Percentiles rank a stretch among this genome's conserved stretches.
Evolutionary conservation across 2,797 vertebrate species (phyloP).

Genomic region (Sebastes elongatus): DNA sequence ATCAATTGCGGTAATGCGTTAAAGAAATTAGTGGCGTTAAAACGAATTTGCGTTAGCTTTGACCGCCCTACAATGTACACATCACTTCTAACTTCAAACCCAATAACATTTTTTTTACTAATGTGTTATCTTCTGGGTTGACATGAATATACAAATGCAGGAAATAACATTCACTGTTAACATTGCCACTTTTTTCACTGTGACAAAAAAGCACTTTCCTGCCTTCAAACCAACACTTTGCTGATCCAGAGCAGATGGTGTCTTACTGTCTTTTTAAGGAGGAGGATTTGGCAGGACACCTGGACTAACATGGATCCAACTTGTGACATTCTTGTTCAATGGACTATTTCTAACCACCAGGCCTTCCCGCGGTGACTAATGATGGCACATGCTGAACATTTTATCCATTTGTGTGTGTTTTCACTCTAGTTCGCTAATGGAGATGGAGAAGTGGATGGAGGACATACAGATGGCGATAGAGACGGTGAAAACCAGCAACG

Average conservation of each 20-base stretch:
- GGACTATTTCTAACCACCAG: constrained; percentile 15
- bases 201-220: constrained; percentile 1
- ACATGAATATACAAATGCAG: neutral
- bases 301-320: constrained; percentile 1
- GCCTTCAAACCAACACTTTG: neutral
- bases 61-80: neutral
- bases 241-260: constrained; percentile 21
- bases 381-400: neutral
- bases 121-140: neutral
- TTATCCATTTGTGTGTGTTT: constrained; percentile 14
- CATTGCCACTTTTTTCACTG: neutral
- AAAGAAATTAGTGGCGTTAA: too few species aligned
- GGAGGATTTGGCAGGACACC: constrained; percentile 17
- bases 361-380: neutral
- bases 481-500: constrained; percentile 88
- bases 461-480: constrained; percentile 94
- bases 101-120: neutral
- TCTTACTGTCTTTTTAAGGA: neutral
- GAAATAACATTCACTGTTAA: neutral
- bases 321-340: neutral
- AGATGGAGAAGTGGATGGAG: constrained; percentile 97
- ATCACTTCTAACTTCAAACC: neutral
- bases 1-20: fast-evolving
- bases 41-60: too few species aligned
- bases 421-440: constrained; percentile 83